Evolutionary conservation across 2,888 invertebrate genomes (phyloP).

Genomic region (Bedellia somnulentella): DNA sequence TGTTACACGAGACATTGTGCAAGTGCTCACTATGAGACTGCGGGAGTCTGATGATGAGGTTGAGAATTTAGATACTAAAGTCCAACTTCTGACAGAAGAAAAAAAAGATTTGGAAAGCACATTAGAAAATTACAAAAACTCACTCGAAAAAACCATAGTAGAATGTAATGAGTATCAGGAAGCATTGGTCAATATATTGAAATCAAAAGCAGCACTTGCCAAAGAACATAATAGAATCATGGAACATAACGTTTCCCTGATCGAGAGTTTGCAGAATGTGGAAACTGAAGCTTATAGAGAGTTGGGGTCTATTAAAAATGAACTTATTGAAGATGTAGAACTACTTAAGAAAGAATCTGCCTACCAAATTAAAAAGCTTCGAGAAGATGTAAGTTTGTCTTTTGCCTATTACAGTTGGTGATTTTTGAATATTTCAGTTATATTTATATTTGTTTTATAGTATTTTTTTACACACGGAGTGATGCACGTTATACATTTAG

Average conservation of each 20-base stretch:
- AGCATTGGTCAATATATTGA: constrained; percentile 43
- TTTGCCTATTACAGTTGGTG: no score
- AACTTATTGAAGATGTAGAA: constrained; percentile 50
- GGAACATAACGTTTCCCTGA: constrained; percentile 49
- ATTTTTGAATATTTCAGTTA: no score
- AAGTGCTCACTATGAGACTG: constrained; percentile 58
- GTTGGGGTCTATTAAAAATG: constrained; percentile 42
- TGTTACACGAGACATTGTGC: constrained; percentile 60
- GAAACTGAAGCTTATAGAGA: constrained; percentile 51
- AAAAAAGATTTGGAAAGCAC: constrained; percentile 38
- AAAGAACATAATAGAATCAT: constrained; percentile 49
- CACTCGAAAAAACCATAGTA: constrained; percentile 28
- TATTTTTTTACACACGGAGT: no score
- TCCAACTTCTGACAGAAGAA: constrained; percentile 24
- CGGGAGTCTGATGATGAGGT: constrained; percentile 63
- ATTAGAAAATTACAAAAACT: constrained; percentile 29
- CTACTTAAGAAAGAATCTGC: constrained; percentile 39
- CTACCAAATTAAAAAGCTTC: constrained; percentile 38
- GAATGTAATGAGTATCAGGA: constrained; percentile 53
- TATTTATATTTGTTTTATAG: no score
- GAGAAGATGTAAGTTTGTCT: constrained; percentile 35
- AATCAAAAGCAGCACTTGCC: constrained; percentile 45
- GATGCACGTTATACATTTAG: no score
- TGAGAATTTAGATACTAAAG: constrained; percentile 51
- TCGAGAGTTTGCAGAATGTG: constrained; percentile 48